These are phyloP conservation scores for Metallyticus violacea DNA, from an alignment of 2,888 invertebrate species.

Conservation along the genomic window DNA sequence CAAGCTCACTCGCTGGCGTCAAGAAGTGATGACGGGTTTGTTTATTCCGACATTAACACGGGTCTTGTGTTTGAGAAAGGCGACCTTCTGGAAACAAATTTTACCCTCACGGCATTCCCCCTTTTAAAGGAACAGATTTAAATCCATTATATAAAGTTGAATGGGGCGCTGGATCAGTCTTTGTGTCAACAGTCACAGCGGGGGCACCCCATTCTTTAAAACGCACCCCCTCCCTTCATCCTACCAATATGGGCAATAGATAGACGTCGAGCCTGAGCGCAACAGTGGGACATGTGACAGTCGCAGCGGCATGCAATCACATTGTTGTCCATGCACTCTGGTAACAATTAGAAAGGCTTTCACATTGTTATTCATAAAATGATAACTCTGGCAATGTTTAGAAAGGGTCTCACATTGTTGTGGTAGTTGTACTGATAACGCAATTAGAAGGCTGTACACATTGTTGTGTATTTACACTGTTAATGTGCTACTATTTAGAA, in stretches of 20 bases:
- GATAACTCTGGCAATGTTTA: too few species aligned
- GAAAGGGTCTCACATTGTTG: too few species aligned
- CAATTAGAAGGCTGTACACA: too few species aligned
- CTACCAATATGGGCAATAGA: background rate
- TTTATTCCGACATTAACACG: background rate
- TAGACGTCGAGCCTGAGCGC: background rate
- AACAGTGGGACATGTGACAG: background rate
- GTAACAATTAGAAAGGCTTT: too few species aligned
- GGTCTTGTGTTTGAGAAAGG: too few species aligned
- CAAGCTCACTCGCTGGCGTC: too few species aligned
- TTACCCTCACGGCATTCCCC: background rate
- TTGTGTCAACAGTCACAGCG: conserved; percentile 17
- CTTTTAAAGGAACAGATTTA: conserved; percentile 16
- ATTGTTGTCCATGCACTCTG: too few species aligned
- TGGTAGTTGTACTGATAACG: too few species aligned
- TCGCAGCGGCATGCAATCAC: too few species aligned
- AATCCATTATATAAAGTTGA: conserved; percentile 21
- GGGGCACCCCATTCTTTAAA: conserved; percentile 8
- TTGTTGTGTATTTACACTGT: too few species aligned
- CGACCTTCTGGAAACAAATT: background rate
- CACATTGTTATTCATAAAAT: too few species aligned
- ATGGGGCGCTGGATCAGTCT: background rate
- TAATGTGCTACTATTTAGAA: too few species aligned
- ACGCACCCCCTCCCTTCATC: background rate
- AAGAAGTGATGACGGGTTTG: background rate